Percentiles rank a stretch among this genome's conserved stretches.
phyloP scores from a whole-genome alignment of 1,140 invertebrate species.

The Polypedilum pembai region DNA sequence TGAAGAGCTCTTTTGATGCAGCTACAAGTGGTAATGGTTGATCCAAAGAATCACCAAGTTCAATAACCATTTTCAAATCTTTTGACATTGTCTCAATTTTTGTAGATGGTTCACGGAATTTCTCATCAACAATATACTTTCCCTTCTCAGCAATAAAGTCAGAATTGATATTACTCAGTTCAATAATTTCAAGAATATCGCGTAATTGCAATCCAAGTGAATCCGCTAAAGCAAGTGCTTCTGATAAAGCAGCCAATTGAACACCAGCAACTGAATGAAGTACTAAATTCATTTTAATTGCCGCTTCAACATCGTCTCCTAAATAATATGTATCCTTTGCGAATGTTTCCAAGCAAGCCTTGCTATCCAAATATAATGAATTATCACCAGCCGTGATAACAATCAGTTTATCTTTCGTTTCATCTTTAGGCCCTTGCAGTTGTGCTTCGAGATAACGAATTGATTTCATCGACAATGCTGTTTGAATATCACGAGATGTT shows the following conservation, averaged over 20 bases:
- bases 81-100: slow-evolving; percentile 85
- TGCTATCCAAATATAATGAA: slow-evolving; percentile 82
- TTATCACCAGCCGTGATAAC: slow-evolving; percentile 84
- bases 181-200: slow-evolving; percentile 84
- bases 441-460: slow-evolving; percentile 87
- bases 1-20: slow-evolving; percentile 90
- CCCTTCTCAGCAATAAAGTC: slow-evolving; percentile 79
- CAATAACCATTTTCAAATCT: slow-evolving; percentile 79
- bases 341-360: slow-evolving; percentile 86
- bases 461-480: slow-evolving; percentile 78
- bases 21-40: slow-evolving; percentile 85
- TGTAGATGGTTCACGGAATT: neutral
- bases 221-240: slow-evolving; percentile 88
- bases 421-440: slow-evolving; percentile 77
- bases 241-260: slow-evolving; percentile 77
- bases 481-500: slow-evolving; percentile 85
- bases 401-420: slow-evolving; percentile 79
- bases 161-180: slow-evolving; percentile 73
- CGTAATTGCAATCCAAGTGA: slow-evolving; percentile 79
- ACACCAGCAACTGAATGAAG: slow-evolving; percentile 82
- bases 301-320: slow-evolving; percentile 78
- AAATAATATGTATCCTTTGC: slow-evolving; percentile 86
- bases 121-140: slow-evolving; percentile 50
- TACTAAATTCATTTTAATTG: slow-evolving; percentile 90
- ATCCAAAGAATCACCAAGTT: slow-evolving; percentile 79